phyloP scores from a whole-genome alignment of 2,888 invertebrate genomes.

The Autographa pulchrina region DNA sequence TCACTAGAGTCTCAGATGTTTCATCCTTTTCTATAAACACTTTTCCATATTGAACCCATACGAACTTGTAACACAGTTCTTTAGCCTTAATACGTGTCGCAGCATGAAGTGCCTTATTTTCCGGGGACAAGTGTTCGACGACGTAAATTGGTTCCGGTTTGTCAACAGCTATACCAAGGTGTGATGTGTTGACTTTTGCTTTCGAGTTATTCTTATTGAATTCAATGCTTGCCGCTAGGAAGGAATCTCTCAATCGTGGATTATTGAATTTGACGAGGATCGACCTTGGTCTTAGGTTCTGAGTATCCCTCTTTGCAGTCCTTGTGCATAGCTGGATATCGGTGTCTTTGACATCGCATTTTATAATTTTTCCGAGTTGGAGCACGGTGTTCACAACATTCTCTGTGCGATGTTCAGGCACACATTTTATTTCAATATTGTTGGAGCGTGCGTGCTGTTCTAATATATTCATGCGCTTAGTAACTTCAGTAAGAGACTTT shows the following conservation, averaged over 20 bases:
- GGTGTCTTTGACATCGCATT: constrained; percentile 30
- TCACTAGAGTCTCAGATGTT: too few species aligned
- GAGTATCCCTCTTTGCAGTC: constrained; percentile 36
- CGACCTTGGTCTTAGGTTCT: constrained; percentile 34
- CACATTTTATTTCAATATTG: too few species aligned
- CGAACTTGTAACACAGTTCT: constrained; percentile 7
- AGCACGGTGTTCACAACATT: constrained; percentile 38
- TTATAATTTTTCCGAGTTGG: constrained; percentile 40
- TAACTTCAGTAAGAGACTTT: too few species aligned
- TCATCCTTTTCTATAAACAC: constrained; percentile 2
- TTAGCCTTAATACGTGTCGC: too few species aligned
- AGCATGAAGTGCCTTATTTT: background rate
- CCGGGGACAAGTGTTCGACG: constrained; percentile 2
- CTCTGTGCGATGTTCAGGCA: too few species aligned
- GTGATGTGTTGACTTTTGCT: background rate
- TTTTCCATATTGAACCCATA: constrained; percentile 9
- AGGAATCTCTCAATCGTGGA: constrained; percentile 16
- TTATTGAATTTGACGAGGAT: constrained; percentile 46
- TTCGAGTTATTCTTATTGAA: background rate
- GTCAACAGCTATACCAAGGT: constrained; percentile 13
- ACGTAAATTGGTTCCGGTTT: constrained; percentile 11
- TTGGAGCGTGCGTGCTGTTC: too few species aligned
- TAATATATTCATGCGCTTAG: too few species aligned
- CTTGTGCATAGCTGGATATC: constrained; percentile 43
- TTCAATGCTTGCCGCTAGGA: background rate